phyloP scores from a whole-genome alignment of 2,888 invertebrate species.

The Chouioia cunea region DNA sequence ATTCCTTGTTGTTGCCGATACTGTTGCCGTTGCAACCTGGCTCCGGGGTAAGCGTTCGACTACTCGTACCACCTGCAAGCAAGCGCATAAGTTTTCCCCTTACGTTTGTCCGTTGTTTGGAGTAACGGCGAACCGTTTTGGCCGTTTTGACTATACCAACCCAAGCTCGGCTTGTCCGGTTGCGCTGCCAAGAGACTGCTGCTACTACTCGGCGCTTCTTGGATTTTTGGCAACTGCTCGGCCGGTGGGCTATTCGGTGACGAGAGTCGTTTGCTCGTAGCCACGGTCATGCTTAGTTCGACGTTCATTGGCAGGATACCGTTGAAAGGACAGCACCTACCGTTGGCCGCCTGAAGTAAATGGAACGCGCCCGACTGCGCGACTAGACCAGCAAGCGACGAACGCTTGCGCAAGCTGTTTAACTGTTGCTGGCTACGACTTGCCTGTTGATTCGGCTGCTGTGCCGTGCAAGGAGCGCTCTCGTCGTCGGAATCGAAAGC shows the following conservation, averaged over 20 bases:
- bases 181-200: not conserved
- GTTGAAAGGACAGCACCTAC: conserved; percentile 54
- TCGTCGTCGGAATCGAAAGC: conserved; percentile 97
- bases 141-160: no score
- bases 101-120: not conserved
- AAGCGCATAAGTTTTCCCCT: no score
- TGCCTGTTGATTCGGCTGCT: conserved; percentile 16
- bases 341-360: conserved; percentile 59
- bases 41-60: conserved; percentile 66
- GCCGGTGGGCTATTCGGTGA: conserved; percentile 64
- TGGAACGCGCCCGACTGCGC: conserved; percentile 76
- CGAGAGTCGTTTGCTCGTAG: conserved; percentile 51
- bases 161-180: not conserved
- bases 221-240: conserved; percentile 74
- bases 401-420: conserved; percentile 72
- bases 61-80: no score
- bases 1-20: conserved; percentile 63
- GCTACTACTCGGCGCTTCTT: conserved; percentile 64
- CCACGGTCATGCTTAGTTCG: conserved; percentile 50
- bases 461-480: conserved; percentile 72
- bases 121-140: no score
- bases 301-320: conserved; percentile 58
- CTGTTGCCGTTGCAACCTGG: conserved; percentile 73
- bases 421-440: conserved; percentile 48
- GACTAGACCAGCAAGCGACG: conserved; percentile 78